Evolutionary conservation across 2,113 vertebrate genomes (phyloP).

Genomic region (Sisor rabdophorus): DNA sequence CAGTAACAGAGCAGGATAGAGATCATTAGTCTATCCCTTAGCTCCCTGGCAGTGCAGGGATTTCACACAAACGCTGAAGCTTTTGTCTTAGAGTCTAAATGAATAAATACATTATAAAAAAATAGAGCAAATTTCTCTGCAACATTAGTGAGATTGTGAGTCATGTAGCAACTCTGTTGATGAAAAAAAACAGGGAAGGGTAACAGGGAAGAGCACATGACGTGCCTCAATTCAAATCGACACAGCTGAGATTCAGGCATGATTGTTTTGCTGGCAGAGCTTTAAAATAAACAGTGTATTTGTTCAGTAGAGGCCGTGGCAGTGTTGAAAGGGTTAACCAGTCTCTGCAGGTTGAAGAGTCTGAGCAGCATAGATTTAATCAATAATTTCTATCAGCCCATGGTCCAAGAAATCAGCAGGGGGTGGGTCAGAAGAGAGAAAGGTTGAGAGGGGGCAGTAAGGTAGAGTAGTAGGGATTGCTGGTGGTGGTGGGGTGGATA

Average conservation of each 20-base stretch:
- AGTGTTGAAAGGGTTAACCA: slow-evolving; percentile 74
- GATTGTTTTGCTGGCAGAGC: slow-evolving; percentile 30
- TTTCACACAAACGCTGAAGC: slow-evolving; percentile 67
- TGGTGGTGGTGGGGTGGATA: slow-evolving; percentile 57
- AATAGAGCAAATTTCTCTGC: slow-evolving; percentile 52
- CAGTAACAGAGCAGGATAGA: slow-evolving; percentile 48
- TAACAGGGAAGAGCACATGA: slow-evolving; percentile 52
- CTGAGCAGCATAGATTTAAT: slow-evolving; percentile 81
- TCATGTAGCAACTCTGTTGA: slow-evolving; percentile 28
- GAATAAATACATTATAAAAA: slow-evolving; percentile 66
- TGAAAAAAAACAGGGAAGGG: no score
- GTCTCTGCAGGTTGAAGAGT: slow-evolving; percentile 75
- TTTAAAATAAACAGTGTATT: slow-evolving; percentile 37
- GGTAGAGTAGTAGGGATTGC: slow-evolving; percentile 42
- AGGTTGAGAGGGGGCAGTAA: slow-evolving; percentile 50
- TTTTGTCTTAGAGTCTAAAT: slow-evolving; percentile 71
- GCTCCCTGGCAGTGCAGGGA: slow-evolving; percentile 37
- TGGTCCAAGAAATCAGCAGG: slow-evolving; percentile 78
- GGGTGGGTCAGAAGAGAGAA: slow-evolving; percentile 63
- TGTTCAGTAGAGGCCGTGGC: slow-evolving; percentile 39
- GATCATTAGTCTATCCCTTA: slow-evolving; percentile 48
- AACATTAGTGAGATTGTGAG: slow-evolving; percentile 53
- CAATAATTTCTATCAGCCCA: slow-evolving; percentile 88
- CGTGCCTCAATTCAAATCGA: slow-evolving; percentile 15
- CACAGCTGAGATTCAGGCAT: slow-evolving; percentile 2